Base-by-base conservation (phyloP, 2,797 vertebrate genomes). In the Rallus crepitans region DNA sequence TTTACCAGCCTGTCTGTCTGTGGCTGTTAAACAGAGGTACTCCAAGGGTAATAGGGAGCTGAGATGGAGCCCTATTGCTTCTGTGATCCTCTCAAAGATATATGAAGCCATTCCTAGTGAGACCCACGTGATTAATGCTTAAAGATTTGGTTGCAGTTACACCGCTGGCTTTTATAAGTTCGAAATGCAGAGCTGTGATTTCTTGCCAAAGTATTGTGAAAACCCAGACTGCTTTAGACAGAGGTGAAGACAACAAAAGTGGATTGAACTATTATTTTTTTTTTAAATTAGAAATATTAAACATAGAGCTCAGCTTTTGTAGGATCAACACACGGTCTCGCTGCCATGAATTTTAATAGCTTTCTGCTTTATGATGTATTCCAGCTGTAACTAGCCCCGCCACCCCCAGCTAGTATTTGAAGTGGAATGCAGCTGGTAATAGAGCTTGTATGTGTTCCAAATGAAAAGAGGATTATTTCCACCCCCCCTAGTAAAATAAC, bases 301-400 rank as follows among this genome's bases (percentile, higher is more conserved):
- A 93, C 90, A 78, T 71, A 96, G 86, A 89, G 78, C 95, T 95
- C 92, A 57, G 5, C 94, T 94, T 87, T 70, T 95, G 82, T 89
- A 94, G 95, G 83, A 88, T 96, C 94, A 93, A 94, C 91, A 93
- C 78, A 60, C 78, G 91, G 95, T 96, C 94, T 95, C 7, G 0
- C 93, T 97, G 96, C 96, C 96, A 94, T 83, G 94, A 93, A 80
- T 53, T 17, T 95, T 95, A 96, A 91, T 91, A 64, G 65, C 94
- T 94, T 89, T 96, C 95, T 97, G 93, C 93, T 91, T 93, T 73
- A 30, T 96, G 97, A 97, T 98, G 63, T 91, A 15, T 96, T 97
- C 97, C 98, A 98, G 98, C 98, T 98, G 98, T 95, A 89, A 61
- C 66, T 73, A 87, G 65, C 96, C 90, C 95, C 63, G 1, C 94